Evolutionary conservation across 2,888 invertebrate species (phyloP).

Genomic region (Scaptomyza parva): DNA sequence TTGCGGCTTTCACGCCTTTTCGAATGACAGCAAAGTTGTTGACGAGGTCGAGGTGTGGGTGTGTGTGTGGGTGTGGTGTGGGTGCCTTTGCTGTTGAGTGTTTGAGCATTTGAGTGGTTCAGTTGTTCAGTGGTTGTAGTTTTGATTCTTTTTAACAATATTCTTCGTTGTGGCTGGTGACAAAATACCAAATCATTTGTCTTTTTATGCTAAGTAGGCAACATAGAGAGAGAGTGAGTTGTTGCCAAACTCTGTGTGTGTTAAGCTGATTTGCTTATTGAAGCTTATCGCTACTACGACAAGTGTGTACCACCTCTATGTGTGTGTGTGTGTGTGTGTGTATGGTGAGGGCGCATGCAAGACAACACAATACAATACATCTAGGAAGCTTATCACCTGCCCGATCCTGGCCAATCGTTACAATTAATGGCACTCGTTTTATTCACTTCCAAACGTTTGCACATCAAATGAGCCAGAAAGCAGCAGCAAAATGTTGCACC

Average conservation of each 20-base stretch:
- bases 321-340: too few species aligned
- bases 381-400: constrained; percentile 11
- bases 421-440: constrained; percentile 74
- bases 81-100: too few species aligned
- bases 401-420: constrained; percentile 23
- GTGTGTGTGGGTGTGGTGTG: not conserved
- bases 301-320: not conserved
- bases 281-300: constrained; percentile 34
- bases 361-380: constrained; percentile 4
- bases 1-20: constrained; percentile 76
- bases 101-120: not conserved
- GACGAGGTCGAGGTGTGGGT: not conserved
- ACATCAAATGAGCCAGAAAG: constrained; percentile 75
- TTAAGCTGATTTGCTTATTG: constrained; percentile 52
- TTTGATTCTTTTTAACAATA: not conserved
- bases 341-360: constrained; percentile 1
- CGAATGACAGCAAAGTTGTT: constrained; percentile 51
- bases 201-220: constrained; percentile 28
- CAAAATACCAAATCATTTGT: constrained; percentile 56
- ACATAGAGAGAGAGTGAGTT: constrained; percentile 5
- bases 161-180: constrained; percentile 7
- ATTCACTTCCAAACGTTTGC: constrained; percentile 73
- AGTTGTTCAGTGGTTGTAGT: not conserved
- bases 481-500: constrained; percentile 68
- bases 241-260: not conserved